A percentile compares a stretch with the other conserved stretches of the same genome.
Conservation (phyloP, 2,113 vertebrate species). For the Heloderma charlesbogerti region DNA sequence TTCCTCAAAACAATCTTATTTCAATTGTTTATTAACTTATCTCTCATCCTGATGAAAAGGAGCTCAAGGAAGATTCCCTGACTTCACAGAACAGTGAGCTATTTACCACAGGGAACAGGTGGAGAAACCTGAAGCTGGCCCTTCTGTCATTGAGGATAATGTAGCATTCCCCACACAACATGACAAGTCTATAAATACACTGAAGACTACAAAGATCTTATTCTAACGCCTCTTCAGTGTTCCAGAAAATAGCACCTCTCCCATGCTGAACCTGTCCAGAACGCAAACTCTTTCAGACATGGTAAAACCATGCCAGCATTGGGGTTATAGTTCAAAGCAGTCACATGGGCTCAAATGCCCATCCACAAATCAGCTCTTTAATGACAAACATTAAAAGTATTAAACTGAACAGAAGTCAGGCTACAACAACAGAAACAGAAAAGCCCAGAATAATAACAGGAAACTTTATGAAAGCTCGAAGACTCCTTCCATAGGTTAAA, state of each 20-base stretch:
- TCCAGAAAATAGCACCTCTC: constrained; percentile 44
- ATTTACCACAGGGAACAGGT: constrained; percentile 47
- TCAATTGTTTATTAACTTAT: not conserved
- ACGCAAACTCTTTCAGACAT: constrained; percentile 20
- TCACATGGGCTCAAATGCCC: constrained; percentile 8
- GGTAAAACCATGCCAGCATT: constrained; percentile 14
- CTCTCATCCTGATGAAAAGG: not conserved
- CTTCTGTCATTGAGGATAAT: constrained; percentile 57
- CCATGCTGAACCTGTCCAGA: constrained; percentile 39
- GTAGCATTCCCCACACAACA: constrained; percentile 56
- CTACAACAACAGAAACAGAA: not conserved
- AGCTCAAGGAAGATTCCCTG: not conserved
- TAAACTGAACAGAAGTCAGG: constrained; percentile 19
- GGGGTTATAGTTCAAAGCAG: constrained; percentile 28
- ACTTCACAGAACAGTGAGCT: constrained; percentile 36
- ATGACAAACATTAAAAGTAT: constrained; percentile 42
- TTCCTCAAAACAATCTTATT: constrained; percentile 18
- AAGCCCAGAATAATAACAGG: not conserved
- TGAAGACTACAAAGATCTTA: constrained; percentile 44
- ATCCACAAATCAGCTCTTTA: constrained; percentile 26
- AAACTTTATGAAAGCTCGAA: constrained; percentile 7
- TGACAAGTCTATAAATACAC: constrained; percentile 73
- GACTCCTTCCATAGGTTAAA: not conserved
- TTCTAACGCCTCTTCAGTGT: constrained; percentile 38
- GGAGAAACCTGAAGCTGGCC: constrained; percentile 65